phyloP scores from a whole-genome alignment of 2,113 vertebrate species.

The Rhineura floridana region DNA sequence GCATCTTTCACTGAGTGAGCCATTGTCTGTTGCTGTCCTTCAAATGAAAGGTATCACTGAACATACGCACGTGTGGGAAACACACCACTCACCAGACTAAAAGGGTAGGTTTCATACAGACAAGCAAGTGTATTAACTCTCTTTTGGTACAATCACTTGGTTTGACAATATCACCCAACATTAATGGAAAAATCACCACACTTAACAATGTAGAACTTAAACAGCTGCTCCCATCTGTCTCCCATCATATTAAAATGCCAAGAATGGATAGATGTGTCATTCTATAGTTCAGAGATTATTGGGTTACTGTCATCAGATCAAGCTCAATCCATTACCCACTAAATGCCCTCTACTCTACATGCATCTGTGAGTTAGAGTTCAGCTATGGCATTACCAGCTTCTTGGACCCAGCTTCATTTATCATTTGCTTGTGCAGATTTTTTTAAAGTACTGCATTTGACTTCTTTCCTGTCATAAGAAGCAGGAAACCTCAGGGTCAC shows the following conservation, averaged over 20 bases:
- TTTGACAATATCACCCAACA: conserved; percentile 17
- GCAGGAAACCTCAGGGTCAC: neutral
- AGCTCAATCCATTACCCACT: neutral
- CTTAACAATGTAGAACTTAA: neutral
- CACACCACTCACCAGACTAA: conserved; percentile 3
- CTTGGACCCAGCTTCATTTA: neutral
- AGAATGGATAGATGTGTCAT: conserved; percentile 62
- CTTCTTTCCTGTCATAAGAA: neutral
- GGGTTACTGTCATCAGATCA: conserved; percentile 47
- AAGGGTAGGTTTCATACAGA: conserved; percentile 42
- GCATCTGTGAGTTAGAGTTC: neutral
- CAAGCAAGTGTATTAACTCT: conserved; percentile 16
- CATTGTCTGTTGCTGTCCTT: conserved; percentile 10
- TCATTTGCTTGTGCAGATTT: neutral
- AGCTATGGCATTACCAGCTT: neutral
- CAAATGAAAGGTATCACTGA: conserved; percentile 38
- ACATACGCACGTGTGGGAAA: neutral
- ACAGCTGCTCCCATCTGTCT: conserved; percentile 65
- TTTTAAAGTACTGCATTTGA: neutral
- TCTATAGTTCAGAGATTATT: conserved; percentile 39
- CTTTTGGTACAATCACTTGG: neutral
- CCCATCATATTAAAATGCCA: neutral
- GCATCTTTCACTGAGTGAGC: neutral
- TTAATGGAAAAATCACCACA: neutral
- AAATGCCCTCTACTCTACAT: neutral